Evolutionary conservation across 1,140 invertebrate species (phyloP), one percentile per base, ranked within the genome.

Genomic region (Halictus rubicundus): DNA sequence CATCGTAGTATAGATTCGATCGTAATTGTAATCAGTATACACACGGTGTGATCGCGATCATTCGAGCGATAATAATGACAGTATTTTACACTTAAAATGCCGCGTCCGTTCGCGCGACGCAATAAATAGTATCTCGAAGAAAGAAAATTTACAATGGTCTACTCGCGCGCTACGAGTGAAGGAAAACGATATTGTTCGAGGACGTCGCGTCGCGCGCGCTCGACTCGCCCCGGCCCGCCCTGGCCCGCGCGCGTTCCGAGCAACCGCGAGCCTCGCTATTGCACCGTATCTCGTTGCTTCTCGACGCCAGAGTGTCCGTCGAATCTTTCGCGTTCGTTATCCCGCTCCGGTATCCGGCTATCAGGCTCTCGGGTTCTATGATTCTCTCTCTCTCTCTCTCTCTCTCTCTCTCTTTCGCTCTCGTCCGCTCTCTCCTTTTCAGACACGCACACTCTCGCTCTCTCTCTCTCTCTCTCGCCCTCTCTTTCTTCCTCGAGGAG

Each of bases 11-110:
- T 69, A 77, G 57, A 81, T 87, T 88, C n/a, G 88, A 88, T 87
- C 73, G 75, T 89, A 89, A 88, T 91, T 88, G 89, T 91, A 91
- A 88, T 54, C 42, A 46, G 12, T 54, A 5, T 54, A 54, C 16
- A 21, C 16, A 21, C 49, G 49, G 16, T 88, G 88, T 83, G 89
- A 87, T 91, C 88, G 89, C 90, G 90, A 89, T 92, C 91, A 89
- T 89, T 90, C 89, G 90, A 92, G 89, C 91, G 91, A 89, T 89
- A 90, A 87, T 89, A 92, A 91, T 92, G 91, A 92, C 85, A 91
- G 83, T 93, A 92, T 93, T 92, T 92, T 93, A 93, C 91, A 93
- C 87, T 87, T 89, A 89, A 90, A 87, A 90, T 90, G 89, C 90
- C 88, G 88, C 90, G 87, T 88, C 86, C 79, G 81, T 87, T 89